Base-by-base conservation (phyloP, 2,888 invertebrate species). In the Heliothis peltigera region DNA sequence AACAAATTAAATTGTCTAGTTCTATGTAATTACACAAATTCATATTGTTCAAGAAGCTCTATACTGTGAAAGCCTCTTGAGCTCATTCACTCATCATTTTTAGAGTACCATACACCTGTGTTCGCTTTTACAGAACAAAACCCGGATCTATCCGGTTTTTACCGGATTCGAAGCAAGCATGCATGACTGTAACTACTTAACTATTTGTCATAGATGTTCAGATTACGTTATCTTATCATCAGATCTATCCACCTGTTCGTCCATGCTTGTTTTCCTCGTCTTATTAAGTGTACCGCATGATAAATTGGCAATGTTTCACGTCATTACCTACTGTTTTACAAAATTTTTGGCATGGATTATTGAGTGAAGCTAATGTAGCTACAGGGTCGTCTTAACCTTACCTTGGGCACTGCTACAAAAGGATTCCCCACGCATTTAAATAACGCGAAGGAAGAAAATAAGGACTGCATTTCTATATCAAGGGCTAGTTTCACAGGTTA, bases 211-310 rank as follows among this genome's bases (percentile, higher is more conserved):
- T 55, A 39, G 48, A 17, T 42, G 42, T 7, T 54, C 18, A 56
- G 48, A 57, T 54, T 55, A 62, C 35, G 47, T 54, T 69, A 75
- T 74, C 76, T 74, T 18, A 76, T 70, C 71, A 59, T 19, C 58
- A 15, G 17, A 75, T 77, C 73, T 53, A 32, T 59, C 39, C 58
- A 48, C 28, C 52, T 5, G 70, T 75, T 55, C 54, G 64, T 67
- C 44, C 70, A 75, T 64, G 70, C 80, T 75, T 64, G 65, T 70
- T 66, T 57, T 44, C 57, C 57, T 59, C 55, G 54, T 70, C 56
- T 63, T 62, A 70, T 73, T n/a, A 65, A 64, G 78, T 67, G 70
- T 66, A 56, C 62, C 59, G 80, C 80, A 80, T 80, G 81, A 71
- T 62, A 65, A 67, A 74, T 79, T 79, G 67, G 67, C 72, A 65